Percentiles rank a stretch among this genome's conserved stretches.
Conservation (phyloP, 2,888 invertebrate species). For the Dascillus cervinus region DNA sequence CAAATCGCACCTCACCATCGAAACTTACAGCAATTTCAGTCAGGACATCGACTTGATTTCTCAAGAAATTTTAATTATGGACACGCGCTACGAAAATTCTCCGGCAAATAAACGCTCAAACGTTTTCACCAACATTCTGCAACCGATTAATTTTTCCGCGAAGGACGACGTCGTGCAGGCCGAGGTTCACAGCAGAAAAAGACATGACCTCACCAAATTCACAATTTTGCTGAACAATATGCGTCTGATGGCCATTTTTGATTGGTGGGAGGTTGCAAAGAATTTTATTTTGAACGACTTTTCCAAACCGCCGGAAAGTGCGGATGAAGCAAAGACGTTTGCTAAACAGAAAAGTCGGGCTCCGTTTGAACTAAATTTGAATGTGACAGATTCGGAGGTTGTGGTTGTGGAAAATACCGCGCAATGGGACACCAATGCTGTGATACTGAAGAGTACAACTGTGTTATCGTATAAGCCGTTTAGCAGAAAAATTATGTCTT, state of each 20-base stretch:
- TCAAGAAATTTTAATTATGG: slow-evolving; percentile 76
- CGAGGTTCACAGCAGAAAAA: slow-evolving; percentile 49
- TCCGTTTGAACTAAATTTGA: slow-evolving; percentile 79
- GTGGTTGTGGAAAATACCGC: slow-evolving; percentile 89
- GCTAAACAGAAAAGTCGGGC: slow-evolving; percentile 22
- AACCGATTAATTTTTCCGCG: slow-evolving; percentile 47
- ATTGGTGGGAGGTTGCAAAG: slow-evolving; percentile 83
- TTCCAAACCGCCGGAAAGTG: slow-evolving; percentile 23
- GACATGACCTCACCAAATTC: slow-evolving; percentile 63
- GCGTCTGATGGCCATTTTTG: slow-evolving; percentile 86
- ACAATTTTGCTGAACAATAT: slow-evolving; percentile 90
- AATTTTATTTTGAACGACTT: slow-evolving; percentile 61
- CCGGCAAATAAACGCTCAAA: slow-evolving; percentile 69
- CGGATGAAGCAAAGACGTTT: slow-evolving; percentile 2
- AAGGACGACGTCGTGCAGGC: slow-evolving; percentile 35
- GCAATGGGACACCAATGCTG: slow-evolving; percentile 83
- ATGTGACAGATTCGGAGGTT: slow-evolving; percentile 91
- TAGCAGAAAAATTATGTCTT: slow-evolving; percentile 71
- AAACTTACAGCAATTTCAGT: slow-evolving; percentile 79
- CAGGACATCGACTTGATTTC: slow-evolving; percentile 91
- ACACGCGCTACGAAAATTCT: slow-evolving; percentile 60
- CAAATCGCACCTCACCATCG: slow-evolving; percentile 77
- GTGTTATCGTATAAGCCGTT: slow-evolving; percentile 72
- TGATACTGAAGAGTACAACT: slow-evolving; percentile 88
- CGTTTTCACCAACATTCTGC: slow-evolving; percentile 82